A percentile compares a stretch with the other conserved stretches of the same genome.
phyloP scores from a whole-genome alignment of 2,797 vertebrate species.

The Microchirus variegatus region DNA sequence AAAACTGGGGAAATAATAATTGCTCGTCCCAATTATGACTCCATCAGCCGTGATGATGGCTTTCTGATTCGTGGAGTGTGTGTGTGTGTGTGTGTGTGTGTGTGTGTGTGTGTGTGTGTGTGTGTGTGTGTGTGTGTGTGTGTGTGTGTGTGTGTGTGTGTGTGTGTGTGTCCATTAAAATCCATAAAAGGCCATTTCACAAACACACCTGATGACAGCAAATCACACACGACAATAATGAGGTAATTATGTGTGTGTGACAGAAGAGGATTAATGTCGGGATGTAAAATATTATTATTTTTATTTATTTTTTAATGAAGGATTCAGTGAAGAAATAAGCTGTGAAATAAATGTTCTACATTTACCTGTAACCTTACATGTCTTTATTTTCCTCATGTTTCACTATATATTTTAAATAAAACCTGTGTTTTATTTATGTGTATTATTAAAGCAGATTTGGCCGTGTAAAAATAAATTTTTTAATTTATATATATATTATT shows the following conservation, averaged over 20 bases:
- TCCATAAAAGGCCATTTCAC: slow-evolving; percentile 70
- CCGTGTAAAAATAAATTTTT: too few relatives aligned
- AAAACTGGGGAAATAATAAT: slow-evolving; percentile 71
- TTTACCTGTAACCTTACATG: neutral
- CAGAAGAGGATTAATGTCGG: neutral
- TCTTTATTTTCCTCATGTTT: neutral
- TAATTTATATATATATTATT: too few relatives aligned
- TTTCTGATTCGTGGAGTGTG: slow-evolving; percentile 51
- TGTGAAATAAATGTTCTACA: neutral
- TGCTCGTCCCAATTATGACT: slow-evolving; percentile 70
- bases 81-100: slow-evolving; percentile 30
- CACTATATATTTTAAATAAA: too few relatives aligned
- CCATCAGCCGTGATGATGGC: slow-evolving; percentile 56
- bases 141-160: slow-evolving; percentile 6
- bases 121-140: slow-evolving; percentile 38
- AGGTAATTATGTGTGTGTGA: slow-evolving; percentile 37
- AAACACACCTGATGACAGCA: slow-evolving; percentile 64
- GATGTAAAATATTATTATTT: slow-evolving; percentile 2
- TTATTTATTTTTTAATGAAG: neutral
- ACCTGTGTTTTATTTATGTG: neutral
- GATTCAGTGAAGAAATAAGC: neutral
- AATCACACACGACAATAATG: slow-evolving; percentile 60
- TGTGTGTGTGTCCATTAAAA: slow-evolving; percentile 58
- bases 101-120: slow-evolving; percentile 25
- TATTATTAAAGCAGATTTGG: too few relatives aligned